phyloP scores from a whole-genome alignment of 2,113 vertebrate species.

The Uria lomvia region DNA sequence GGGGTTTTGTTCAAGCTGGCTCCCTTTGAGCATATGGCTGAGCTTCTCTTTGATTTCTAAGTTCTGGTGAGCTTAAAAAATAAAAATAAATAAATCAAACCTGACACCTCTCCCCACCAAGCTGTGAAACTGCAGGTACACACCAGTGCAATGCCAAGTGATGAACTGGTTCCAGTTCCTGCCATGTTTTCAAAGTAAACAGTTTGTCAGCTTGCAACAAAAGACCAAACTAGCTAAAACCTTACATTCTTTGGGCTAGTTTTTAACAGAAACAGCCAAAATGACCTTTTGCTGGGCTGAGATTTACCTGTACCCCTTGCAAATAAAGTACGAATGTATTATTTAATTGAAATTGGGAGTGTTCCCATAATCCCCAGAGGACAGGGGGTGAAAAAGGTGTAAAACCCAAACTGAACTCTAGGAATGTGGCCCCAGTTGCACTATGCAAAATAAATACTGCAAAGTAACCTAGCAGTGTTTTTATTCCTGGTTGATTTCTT shows the following conservation, averaged over 20 bases:
- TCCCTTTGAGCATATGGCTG: neutral
- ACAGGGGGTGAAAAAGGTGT: too few relatives aligned
- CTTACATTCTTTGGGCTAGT: accelerated
- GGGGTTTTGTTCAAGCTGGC: neutral
- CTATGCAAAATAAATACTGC: neutral
- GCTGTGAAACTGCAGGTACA: neutral
- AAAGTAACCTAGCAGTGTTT: neutral
- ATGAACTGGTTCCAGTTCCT: accelerated
- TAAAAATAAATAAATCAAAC: too few relatives aligned
- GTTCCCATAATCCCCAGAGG: neutral
- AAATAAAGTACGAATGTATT: neutral
- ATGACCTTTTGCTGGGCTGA: neutral
- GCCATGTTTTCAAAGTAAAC: neutral
- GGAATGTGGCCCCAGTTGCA: neutral
- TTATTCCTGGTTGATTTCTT: neutral
- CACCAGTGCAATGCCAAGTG: neutral
- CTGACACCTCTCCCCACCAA: neutral
- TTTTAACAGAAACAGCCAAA: neutral
- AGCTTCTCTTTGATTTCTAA: neutral
- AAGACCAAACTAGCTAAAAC: neutral
- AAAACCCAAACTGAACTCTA: neutral
- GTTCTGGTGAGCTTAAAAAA: neutral
- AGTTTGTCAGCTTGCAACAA: neutral
- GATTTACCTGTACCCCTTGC: neutral
- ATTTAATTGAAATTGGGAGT: too few relatives aligned